Conservation (phyloP, 1,140 invertebrate genomes). For the Latrodectus geometricus region DNA sequence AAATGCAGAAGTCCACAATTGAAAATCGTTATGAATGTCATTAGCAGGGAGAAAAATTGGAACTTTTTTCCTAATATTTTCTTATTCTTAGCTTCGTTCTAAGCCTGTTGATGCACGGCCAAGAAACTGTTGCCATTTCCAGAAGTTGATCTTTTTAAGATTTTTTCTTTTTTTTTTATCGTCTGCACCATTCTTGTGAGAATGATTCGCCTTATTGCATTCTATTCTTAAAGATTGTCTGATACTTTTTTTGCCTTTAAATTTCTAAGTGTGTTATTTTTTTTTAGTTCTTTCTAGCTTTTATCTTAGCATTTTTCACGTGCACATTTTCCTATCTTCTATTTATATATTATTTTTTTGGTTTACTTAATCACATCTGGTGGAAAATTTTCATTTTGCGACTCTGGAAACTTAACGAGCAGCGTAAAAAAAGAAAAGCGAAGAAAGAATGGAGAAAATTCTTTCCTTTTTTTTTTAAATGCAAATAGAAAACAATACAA, state of each 20-base stretch:
- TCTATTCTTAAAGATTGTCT: conserved; percentile 15
- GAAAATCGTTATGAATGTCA: conserved; percentile 38
- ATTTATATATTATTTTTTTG: background rate
- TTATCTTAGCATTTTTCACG: conserved; percentile 11
- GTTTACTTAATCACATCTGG: conserved; percentile 25
- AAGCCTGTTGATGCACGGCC: conserved; percentile 25
- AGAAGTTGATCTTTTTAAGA: background rate
- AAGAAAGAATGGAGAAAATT: background rate
- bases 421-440: background rate
- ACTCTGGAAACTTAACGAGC: conserved; percentile 22
- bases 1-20: background rate
- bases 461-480: conserved; percentile 4
- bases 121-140: conserved; percentile 21
- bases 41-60: conserved; percentile 24
- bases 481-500: conserved; percentile 15
- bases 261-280: background rate
- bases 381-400: conserved; percentile 15
- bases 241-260: background rate
- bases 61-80: conserved; percentile 1
- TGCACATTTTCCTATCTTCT: background rate
- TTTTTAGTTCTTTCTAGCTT: background rate
- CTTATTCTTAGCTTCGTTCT: background rate
- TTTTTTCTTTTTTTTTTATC: background rate
- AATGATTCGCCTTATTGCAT: conserved; percentile 8
- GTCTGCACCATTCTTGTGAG: background rate